Base-by-base conservation (phyloP, 2,888 invertebrate species). In the Subacronicta megacephala region DNA sequence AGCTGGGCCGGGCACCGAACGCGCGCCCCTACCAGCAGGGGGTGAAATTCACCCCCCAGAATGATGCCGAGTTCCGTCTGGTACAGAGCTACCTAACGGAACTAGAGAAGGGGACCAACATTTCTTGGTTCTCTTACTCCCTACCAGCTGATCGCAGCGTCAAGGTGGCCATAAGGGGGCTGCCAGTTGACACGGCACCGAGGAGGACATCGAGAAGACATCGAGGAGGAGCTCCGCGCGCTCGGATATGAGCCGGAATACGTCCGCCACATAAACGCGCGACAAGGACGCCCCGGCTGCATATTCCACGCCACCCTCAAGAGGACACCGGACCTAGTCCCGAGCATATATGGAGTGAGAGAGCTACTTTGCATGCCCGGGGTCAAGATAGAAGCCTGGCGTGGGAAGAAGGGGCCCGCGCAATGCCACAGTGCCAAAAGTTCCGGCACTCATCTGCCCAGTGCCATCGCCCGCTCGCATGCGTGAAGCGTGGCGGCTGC, bases 61-160 rank as follows among this genome's bases (percentile, higher is more conserved):
- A 43, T 0, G 60, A 49, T 0, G 37, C 43, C 0, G 77, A 77
- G 16, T 75, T 50, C 57, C 52, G 73, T 1, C 7, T 9, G 0
- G 40, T 73, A 0, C 68, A 75, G n/a, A 0, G 42, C 0, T 72
- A 75, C 57, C 62, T 76, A 0, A n/a, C 44, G 4, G 33, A 52
- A 0, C 35, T 43, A 0, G 56, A 64, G 7, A 31, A 44, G 1
- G 18, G 44, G 1, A 38, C 43, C 16, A 15, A n/a, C 0, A 46
- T 74, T 3, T 15, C 38, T 0, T 76, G 73, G 69, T 71, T 52
- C 50, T 62, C 57, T 4, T 75, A 69, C 44, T 44, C 66, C 7
- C 61, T 61, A 3, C 47, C 56, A 0, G 38, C 43, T 1, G 72
- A 72, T 57, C 54, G 9, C n/a, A 72, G 1, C 16, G 13, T 35